Evolutionary conservation across 1,140 invertebrate species (phyloP).

Genomic region (Drosophila elegans): DNA sequence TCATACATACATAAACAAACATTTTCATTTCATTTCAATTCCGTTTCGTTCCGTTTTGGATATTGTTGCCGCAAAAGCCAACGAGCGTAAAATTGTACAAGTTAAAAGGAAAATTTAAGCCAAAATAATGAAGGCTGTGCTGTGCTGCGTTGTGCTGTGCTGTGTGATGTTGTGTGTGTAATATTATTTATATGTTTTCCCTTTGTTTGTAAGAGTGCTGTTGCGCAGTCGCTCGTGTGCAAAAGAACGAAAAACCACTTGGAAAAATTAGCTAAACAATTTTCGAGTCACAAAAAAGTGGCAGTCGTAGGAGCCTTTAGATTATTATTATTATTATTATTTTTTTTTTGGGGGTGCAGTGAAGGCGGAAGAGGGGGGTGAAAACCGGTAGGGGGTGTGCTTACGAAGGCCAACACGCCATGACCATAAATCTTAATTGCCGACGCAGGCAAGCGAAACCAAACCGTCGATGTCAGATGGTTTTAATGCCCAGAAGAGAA

Average conservation of each 20-base stretch:
- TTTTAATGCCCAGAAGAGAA: slow-evolving; percentile 7
- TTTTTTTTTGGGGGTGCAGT: slow-evolving; percentile 18
- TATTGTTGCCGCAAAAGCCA: slow-evolving; percentile 36
- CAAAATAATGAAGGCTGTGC: slow-evolving; percentile 19
- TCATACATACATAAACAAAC: slow-evolving; percentile 25
- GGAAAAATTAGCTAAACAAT: slow-evolving; percentile 66
- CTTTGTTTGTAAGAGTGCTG: slow-evolving; percentile 2
- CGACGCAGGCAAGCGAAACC: slow-evolving; percentile 75
- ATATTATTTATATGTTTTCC: slow-evolving; percentile 15
- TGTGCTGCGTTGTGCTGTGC: no score
- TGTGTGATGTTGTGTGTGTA: neutral
- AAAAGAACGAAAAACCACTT: slow-evolving; percentile 45
- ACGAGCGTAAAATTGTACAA: slow-evolving; percentile 74
- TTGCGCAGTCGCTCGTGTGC: slow-evolving; percentile 72
- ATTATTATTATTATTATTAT: slow-evolving; percentile 13
- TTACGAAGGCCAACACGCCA: slow-evolving; percentile 67
- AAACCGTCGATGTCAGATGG: slow-evolving; percentile 32
- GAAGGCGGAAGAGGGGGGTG: neutral
- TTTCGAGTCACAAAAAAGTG: slow-evolving; percentile 31
- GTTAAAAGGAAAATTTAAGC: slow-evolving; percentile 69
- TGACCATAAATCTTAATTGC: slow-evolving; percentile 82
- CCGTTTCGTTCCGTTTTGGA: slow-evolving; percentile 37
- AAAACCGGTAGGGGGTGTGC: slow-evolving; percentile 31
- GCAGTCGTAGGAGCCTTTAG: slow-evolving; percentile 12
- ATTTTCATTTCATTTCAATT: slow-evolving; percentile 14